Evolutionary conservation across 2,888 invertebrate species (phyloP).

Genomic region (Sipunculus nudus): DNA sequence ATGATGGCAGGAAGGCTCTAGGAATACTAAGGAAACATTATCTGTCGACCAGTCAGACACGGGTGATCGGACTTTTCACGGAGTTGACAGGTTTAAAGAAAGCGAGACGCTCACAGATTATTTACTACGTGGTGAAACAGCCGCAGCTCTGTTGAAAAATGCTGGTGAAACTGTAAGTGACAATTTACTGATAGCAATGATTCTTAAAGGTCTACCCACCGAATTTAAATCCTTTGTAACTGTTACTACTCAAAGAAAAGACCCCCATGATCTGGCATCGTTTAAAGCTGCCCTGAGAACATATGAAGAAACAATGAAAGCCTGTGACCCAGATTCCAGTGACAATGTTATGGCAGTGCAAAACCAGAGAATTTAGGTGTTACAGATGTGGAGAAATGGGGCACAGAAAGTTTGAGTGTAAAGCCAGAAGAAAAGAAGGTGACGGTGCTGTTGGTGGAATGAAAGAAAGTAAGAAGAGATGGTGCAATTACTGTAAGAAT

Average conservation of each 20-base stretch:
- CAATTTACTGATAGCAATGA: conserved; percentile 33
- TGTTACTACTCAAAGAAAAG: conserved; percentile 22
- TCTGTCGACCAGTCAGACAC: conserved; percentile 19
- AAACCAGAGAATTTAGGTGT: not conserved
- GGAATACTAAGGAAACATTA: conserved; percentile 30
- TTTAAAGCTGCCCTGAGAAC: conserved; percentile 26
- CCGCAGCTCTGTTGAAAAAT: conserved; percentile 14
- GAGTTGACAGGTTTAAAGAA: conserved; percentile 28
- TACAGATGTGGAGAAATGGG: not conserved
- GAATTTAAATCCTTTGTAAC: conserved; percentile 24
- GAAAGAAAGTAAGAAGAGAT: too few species aligned
- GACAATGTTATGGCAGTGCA: not conserved
- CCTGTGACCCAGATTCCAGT: not conserved
- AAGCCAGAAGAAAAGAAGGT: not conserved
- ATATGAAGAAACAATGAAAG: conserved; percentile 26
- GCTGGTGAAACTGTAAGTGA: conserved; percentile 26
- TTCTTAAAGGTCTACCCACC: conserved; percentile 30
- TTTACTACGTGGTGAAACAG: conserved; percentile 21
- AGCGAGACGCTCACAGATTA: conserved; percentile 31
- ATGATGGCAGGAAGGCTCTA: conserved; percentile 38
- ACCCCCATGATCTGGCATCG: conserved; percentile 12
- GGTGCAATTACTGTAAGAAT: conserved; percentile 5
- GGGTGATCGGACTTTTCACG: conserved; percentile 27
- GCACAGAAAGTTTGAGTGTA: not conserved
- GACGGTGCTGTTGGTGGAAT: too few species aligned